phyloP scores from a whole-genome alignment of 2,113 vertebrate genomes.

The Tamias sibiricus region DNA sequence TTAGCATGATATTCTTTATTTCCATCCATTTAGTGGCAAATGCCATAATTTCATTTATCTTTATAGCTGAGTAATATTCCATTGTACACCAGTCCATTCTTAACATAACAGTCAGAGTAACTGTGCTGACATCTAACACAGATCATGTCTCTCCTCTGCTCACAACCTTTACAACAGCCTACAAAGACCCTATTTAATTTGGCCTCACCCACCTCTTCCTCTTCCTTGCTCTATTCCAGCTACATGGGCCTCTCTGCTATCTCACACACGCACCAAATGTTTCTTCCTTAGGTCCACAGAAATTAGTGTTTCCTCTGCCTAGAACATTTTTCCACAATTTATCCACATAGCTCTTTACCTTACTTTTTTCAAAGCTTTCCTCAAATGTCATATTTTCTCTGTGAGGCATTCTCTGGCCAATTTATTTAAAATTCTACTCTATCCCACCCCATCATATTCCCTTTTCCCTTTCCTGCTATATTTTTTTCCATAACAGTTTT shows the following conservation, averaged over 20 bases:
- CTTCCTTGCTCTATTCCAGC: neutral
- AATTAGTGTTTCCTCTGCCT: neutral
- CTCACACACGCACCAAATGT: neutral
- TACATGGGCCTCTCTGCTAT: neutral
- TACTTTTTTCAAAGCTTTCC: neutral
- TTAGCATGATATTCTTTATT: no score
- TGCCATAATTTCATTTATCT: no score
- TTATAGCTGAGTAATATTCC: no score
- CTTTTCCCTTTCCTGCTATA: neutral
- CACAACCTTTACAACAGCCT: neutral
- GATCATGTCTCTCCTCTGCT: neutral
- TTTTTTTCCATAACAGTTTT: neutral
- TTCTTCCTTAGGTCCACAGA: neutral
- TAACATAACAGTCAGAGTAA: neutral
- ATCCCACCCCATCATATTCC: neutral
- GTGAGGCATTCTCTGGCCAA: neutral
- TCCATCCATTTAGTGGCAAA: no score
- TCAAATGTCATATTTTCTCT: neutral
- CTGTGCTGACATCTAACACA: neutral
- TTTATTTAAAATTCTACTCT: neutral
- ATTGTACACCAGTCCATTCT: neutral
- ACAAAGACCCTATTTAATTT: neutral
- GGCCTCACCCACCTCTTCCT: neutral
- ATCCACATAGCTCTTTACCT: neutral
- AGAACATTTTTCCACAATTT: neutral